A percentile compares a stretch with the other conserved stretches of the same genome.
Conservation (phyloP, 2,113 vertebrate species). For the Shinisaurus crocodilurus region DNA sequence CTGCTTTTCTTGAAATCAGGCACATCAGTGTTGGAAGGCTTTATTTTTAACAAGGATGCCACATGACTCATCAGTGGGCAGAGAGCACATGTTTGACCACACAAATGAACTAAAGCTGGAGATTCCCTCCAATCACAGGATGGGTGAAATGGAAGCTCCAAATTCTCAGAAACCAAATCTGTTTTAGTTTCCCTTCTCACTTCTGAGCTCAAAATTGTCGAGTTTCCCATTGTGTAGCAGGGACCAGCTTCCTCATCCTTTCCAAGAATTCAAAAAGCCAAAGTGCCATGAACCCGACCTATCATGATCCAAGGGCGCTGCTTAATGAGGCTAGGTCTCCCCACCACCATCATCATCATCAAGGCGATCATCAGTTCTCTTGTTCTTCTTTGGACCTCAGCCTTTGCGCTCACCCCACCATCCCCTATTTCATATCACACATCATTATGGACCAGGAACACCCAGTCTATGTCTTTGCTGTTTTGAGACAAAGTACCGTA, state of each 20-base stretch:
- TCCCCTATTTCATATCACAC: background rate
- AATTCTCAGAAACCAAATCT: slow-evolving; percentile 26
- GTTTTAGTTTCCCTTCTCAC: slow-evolving; percentile 3
- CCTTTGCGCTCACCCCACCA: too few relatives aligned
- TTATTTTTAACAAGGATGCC: rapidly evolving
- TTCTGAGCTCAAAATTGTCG: background rate
- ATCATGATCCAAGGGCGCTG: background rate
- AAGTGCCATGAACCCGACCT: background rate
- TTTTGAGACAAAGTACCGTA: background rate
- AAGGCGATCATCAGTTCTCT: too few relatives aligned
- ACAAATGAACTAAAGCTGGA: rapidly evolving
- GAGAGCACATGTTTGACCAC: background rate
- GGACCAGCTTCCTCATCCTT: background rate
- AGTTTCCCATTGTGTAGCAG: background rate
- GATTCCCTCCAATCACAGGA: slow-evolving; percentile 27
- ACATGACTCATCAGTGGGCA: background rate
- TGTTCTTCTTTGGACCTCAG: too few relatives aligned
- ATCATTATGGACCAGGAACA: background rate
- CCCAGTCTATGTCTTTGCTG: background rate
- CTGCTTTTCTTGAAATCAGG: background rate
- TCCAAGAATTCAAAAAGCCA: background rate
- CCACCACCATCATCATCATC: too few relatives aligned
- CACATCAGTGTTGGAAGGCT: rapidly evolving
- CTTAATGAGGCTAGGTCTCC: background rate
- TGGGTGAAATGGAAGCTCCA: background rate